Evolutionary conservation across 2,888 invertebrate species (phyloP).

Genomic region (Oscheius sp.): DNA sequence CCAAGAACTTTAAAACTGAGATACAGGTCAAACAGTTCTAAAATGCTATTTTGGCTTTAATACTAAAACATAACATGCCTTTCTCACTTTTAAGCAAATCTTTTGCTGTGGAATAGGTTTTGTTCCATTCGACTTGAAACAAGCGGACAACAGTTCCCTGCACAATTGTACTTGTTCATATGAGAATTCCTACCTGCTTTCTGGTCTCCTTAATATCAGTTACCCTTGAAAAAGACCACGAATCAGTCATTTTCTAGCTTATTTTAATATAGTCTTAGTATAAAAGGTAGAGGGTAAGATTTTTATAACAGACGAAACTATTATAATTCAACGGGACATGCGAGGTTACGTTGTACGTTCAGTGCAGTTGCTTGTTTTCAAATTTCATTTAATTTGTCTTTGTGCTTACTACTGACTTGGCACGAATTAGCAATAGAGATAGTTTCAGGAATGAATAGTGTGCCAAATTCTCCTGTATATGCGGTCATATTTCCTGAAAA

Average conservation of each 20-base stretch:
- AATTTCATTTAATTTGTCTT: neutral
- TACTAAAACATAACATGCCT: neutral
- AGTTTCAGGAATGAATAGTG: neutral
- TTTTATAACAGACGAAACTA: too few relatives aligned
- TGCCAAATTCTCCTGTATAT: slow-evolving; percentile 36
- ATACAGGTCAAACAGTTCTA: neutral
- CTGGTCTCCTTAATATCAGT: neutral
- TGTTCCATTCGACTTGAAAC: slow-evolving; percentile 5
- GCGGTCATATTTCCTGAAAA: slow-evolving; percentile 39
- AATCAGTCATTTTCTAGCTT: too few relatives aligned
- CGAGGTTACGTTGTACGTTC: too few relatives aligned
- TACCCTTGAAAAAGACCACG: neutral
- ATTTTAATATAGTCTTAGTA: too few relatives aligned
- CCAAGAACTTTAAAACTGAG: neutral
- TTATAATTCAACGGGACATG: too few relatives aligned
- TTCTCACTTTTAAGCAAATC: neutral
- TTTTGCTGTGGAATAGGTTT: neutral
- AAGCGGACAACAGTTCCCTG: slow-evolving; percentile 3
- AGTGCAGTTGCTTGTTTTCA: neutral
- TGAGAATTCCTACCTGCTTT: neutral
- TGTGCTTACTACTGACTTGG: neutral
- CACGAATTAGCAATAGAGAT: too few relatives aligned
- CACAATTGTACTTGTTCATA: neutral
- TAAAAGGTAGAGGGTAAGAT: too few relatives aligned
- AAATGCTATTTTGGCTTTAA: neutral